Evolutionary conservation across 2,888 invertebrate species (phyloP).

Genomic region (Caenorhabditis drosophilae): DNA sequence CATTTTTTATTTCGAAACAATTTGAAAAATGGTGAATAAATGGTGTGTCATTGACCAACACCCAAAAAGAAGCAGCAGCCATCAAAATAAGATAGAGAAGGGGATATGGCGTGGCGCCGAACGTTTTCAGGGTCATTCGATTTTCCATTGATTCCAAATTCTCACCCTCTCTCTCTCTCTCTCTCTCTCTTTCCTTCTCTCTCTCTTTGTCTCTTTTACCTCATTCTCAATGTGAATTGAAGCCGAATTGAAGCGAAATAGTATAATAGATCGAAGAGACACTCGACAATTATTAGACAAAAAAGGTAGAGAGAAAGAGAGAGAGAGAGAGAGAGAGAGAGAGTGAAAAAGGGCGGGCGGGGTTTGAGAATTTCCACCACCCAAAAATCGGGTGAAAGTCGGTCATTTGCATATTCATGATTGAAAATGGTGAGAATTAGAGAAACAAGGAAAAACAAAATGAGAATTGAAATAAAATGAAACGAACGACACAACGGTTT

Average conservation of each 20-base stretch:
- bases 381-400: conserved; percentile 34
- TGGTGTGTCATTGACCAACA: neutral
- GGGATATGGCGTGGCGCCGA: conserved; percentile 20
- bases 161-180: too few relatives aligned
- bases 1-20: neutral
- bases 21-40: neutral
- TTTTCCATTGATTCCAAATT: conserved; percentile 19
- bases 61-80: conserved; percentile 6
- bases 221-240: too few relatives aligned
- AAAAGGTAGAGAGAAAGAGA: conserved; percentile 1
- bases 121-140: conserved; percentile 41
- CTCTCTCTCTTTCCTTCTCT: too few relatives aligned
- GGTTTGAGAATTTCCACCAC: conserved; percentile 5
- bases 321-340: conserved; percentile 1
- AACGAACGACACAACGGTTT: too few relatives aligned
- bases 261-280: too few relatives aligned
- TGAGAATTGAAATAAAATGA: too few relatives aligned
- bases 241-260: too few relatives aligned
- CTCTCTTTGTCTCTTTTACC: too few relatives aligned
- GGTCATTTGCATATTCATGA: conserved; percentile 40
- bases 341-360: conserved; percentile 5
- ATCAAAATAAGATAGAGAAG: conserved; percentile 3
- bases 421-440: too few relatives aligned
- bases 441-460: too few relatives aligned
- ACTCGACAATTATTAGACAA: neutral